Base-by-base conservation (phyloP, 2,113 vertebrate genomes). In the Conger conger region DNA sequence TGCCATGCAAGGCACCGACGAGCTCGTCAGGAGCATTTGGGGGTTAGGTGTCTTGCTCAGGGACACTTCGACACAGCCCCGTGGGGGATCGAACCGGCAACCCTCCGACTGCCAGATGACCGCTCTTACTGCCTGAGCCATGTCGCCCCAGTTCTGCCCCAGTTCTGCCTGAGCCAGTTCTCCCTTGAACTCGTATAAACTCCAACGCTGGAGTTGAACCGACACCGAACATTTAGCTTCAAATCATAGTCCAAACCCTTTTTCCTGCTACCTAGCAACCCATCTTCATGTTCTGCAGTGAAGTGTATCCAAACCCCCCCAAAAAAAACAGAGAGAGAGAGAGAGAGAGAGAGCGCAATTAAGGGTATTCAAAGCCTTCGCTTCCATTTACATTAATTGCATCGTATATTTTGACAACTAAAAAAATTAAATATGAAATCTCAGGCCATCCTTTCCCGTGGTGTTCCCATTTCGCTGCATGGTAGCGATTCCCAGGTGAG, bases 401-500 rank as follows among this genome's bases (percentile, higher is more conserved):
- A 9, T 73, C 11, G 5, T 68, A 13, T 30, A 73, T 33, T n/a
- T n/a, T n/a, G n/a, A 2, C n/a, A 8, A n/a, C n/a, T n/a, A 73
- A 73, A 60, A 73, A 73, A 33, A 63, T 63, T 33, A 68, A 68
- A n/a, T 27, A 63, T 63, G 27, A 63, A 20, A 63, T 18, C 57
- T 63, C 18, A 27, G 30, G 68, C n/a, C 27, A 73, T 15, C n/a
- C n/a, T 27, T 73, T 73, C 27, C 11, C 68, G 9, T n/a, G 11
- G 7, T 30, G n/a, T n/a, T 68, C 27, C 27, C 23, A 9, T 68
- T 73, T 73, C 23, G 9, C 68, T 33, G 68, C 68, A 73, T 73
- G 20, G 13, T 33, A 73, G n/a, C 83, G 42, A 4, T 5, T 84
- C 83, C 76, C 83, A 42, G 20, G 57, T 38, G 76, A 85, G 42